Evolutionary conservation across 2,888 invertebrate genomes (phyloP).

Genomic region (Drosophila limbata): DNA sequence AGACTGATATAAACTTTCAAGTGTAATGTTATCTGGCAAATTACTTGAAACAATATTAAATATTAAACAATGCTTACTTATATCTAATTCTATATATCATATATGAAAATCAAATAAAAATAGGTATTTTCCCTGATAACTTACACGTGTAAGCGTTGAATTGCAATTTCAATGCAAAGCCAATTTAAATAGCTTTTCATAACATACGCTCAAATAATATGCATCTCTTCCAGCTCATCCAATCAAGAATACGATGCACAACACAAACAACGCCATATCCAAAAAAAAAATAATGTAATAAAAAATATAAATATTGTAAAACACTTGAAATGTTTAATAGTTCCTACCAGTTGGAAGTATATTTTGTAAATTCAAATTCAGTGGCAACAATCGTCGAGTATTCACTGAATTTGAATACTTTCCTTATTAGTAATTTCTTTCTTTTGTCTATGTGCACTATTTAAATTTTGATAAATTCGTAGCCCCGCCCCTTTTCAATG

Average conservation of each 20-base stretch:
- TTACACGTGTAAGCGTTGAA: neutral
- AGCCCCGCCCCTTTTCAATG: slow-evolving; percentile 43
- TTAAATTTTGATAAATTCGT: slow-evolving; percentile 57
- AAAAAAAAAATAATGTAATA: slow-evolving; percentile 5
- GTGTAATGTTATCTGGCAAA: neutral
- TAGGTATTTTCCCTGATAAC: neutral
- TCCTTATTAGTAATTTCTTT: slow-evolving; percentile 15
- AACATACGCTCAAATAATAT: slow-evolving; percentile 7
- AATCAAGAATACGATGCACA: slow-evolving; percentile 17
- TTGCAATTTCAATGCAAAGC: neutral
- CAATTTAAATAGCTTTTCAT: neutral
- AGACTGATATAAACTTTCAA: neutral
- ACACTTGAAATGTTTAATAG: slow-evolving; percentile 26
- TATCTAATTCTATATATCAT: neutral
- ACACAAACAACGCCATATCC: slow-evolving; percentile 1
- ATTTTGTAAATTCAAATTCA: slow-evolving; percentile 56
- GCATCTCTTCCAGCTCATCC: slow-evolving; percentile 44
- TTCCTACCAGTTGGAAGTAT: slow-evolving; percentile 15
- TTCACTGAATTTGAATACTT: slow-evolving; percentile 37
- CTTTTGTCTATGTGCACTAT: slow-evolving; percentile 43
- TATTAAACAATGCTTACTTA: neutral
- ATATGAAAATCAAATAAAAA: neutral
- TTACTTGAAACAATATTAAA: neutral
- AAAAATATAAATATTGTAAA: slow-evolving; percentile 22
- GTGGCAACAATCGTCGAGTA: slow-evolving; percentile 6